phyloP scores from a whole-genome alignment of 1,140 invertebrate species.

The Zaprionus vittiger region DNA sequence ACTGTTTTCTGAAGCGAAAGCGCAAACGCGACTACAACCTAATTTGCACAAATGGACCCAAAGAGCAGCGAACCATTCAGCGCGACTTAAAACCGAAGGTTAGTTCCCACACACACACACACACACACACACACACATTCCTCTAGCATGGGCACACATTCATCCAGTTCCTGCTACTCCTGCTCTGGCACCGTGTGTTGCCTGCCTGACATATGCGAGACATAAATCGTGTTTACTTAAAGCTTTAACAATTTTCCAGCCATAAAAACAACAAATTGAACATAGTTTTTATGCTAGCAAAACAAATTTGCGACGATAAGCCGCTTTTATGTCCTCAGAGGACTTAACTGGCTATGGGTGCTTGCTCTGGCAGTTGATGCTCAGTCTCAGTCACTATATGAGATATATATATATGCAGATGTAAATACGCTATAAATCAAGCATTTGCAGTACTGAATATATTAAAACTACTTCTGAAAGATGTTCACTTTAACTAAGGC shows the following conservation, averaged over 20 bases:
- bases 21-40: conserved; percentile 26
- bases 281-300: conserved; percentile 15
- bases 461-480: too few species aligned
- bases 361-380: not conserved
- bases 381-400: not conserved
- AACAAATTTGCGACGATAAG: conserved; percentile 45
- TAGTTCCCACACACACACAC: not conserved
- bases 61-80: conserved; percentile 23
- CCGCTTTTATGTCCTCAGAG: not conserved
- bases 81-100: conserved; percentile 5
- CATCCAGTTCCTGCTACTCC: not conserved
- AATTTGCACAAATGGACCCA: conserved; percentile 36
- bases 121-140: not conserved
- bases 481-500: too few species aligned
- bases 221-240: conserved; percentile 54
- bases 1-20: conserved; percentile 14
- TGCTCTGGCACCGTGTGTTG: too few species aligned
- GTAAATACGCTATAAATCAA: not conserved
- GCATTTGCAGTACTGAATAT: too few species aligned
- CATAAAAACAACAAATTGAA: conserved; percentile 51
- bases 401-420: conserved; percentile 1
- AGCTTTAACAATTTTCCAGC: conserved; percentile 43
- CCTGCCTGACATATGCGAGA: conserved; percentile 21
- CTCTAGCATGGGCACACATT: not conserved
- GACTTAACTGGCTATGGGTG: not conserved